Conservation (phyloP, 2,888 invertebrate species). For the Phortica okadai region DNA sequence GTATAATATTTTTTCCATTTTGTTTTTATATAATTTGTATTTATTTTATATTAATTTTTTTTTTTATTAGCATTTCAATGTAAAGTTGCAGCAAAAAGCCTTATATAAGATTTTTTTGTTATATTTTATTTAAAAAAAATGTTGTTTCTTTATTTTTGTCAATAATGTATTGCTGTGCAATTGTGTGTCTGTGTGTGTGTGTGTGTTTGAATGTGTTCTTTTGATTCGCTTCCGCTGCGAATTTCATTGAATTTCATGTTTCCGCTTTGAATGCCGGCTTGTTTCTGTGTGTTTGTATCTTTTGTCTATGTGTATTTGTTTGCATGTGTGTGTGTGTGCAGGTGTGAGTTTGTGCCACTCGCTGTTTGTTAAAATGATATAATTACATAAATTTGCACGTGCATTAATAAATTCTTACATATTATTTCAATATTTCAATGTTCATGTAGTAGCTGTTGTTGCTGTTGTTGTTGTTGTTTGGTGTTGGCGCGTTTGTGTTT, state of each 20-base stretch:
- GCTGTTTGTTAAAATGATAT: slow-evolving; percentile 52
- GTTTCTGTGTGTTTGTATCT: slow-evolving; percentile 37
- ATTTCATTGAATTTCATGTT: not conserved
- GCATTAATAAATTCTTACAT: slow-evolving; percentile 66
- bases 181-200: slow-evolving; percentile 39
- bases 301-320: slow-evolving; percentile 35
- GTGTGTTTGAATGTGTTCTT: slow-evolving; percentile 37
- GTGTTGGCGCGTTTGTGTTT: not conserved
- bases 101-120: slow-evolving; percentile 15
- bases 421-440: slow-evolving; percentile 27
- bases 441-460: not conserved
- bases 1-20: slow-evolving; percentile 47
- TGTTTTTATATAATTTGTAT: slow-evolving; percentile 39
- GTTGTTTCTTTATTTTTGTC: not conserved
- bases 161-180: slow-evolving; percentile 30
- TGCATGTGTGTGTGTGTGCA: slow-evolving; percentile 39
- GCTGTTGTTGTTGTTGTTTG: not conserved
- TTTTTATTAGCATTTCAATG: slow-evolving; percentile 29
- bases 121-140: not conserved
- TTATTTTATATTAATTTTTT: slow-evolving; percentile 35
- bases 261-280: not conserved
- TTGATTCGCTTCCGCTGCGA: too few species aligned
- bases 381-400: slow-evolving; percentile 58
- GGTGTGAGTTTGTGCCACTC: too few species aligned
- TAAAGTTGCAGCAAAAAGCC: slow-evolving; percentile 35